A percentile compares a stretch with the other conserved stretches of the same genome.
phyloP scores from a whole-genome alignment of 1,140 invertebrate genomes.

The Ruditapes philippinarum region DNA sequence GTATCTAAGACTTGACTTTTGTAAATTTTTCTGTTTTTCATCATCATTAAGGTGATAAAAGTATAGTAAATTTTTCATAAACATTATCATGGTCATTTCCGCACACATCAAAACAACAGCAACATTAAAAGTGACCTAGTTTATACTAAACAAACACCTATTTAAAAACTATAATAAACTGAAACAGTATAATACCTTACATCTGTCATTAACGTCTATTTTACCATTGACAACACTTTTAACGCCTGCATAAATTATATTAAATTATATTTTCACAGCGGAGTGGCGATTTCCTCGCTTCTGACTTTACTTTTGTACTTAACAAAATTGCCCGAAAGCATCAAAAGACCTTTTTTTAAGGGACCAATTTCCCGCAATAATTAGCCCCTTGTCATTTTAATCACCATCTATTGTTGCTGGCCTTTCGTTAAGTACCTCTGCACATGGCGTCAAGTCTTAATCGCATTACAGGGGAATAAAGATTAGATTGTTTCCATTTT shows the following conservation, averaged over 20 bases:
- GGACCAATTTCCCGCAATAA: not conserved
- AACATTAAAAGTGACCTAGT: too few relatives aligned
- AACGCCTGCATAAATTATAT: conserved; percentile 17
- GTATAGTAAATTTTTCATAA: too few relatives aligned
- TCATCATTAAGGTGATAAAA: too few relatives aligned
- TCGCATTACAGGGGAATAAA: not conserved
- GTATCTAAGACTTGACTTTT: too few relatives aligned
- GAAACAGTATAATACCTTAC: not conserved
- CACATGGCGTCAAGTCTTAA: not conserved
- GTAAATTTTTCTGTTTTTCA: too few relatives aligned
- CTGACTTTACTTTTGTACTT: not conserved
- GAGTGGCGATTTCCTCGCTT: not conserved
- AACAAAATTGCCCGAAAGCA: not conserved
- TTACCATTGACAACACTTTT: not conserved
- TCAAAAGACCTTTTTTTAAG: not conserved
- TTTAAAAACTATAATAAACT: not conserved
- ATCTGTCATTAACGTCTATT: not conserved
- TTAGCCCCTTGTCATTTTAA: not conserved
- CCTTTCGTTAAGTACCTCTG: not conserved
- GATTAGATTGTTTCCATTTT: not conserved
- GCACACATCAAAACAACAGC: too few relatives aligned
- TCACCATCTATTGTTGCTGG: not conserved
- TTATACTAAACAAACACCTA: not conserved
- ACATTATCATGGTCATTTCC: too few relatives aligned
- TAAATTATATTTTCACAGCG: conserved; percentile 5